phyloP scores from a whole-genome alignment of 2,113 vertebrate species.

The Elephas maximus region DNA sequence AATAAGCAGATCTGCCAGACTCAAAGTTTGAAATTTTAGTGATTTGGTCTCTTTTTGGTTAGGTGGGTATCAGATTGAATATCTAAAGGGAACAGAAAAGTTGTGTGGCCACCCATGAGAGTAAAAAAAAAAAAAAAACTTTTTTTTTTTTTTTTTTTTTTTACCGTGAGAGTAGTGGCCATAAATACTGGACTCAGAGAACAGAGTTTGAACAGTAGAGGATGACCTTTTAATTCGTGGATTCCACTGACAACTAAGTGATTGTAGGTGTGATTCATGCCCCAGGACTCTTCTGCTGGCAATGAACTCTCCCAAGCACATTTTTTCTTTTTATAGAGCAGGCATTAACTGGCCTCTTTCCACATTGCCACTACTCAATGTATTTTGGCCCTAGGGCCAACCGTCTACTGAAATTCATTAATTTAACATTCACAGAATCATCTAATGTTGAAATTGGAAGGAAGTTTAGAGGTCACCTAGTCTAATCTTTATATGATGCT shows the following conservation, averaged over 20 bases:
- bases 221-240: fast-evolving
- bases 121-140: too few relatives aligned
- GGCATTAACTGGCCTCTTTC: neutral
- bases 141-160: too few relatives aligned
- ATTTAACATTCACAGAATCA: constrained; percentile 39
- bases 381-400: neutral
- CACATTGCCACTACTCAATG: neutral
- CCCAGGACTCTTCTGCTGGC: neutral
- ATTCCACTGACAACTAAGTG: neutral
- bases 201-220: neutral
- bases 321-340: neutral
- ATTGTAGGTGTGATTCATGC: too few relatives aligned
- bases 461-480: constrained; percentile 6
- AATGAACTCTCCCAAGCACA: neutral
- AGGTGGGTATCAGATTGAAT: neutral
- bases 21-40: neutral
- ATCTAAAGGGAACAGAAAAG: neutral
- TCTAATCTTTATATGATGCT: neutral
- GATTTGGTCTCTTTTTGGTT: neutral
- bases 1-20: neutral
- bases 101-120: neutral
- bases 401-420: constrained; percentile 18
- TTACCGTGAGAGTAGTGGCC: neutral
- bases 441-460: constrained; percentile 37
- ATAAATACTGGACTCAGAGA: neutral